Evolutionary conservation across 1,140 invertebrate species (phyloP).

Genomic region (Drosophila ananassae): DNA sequence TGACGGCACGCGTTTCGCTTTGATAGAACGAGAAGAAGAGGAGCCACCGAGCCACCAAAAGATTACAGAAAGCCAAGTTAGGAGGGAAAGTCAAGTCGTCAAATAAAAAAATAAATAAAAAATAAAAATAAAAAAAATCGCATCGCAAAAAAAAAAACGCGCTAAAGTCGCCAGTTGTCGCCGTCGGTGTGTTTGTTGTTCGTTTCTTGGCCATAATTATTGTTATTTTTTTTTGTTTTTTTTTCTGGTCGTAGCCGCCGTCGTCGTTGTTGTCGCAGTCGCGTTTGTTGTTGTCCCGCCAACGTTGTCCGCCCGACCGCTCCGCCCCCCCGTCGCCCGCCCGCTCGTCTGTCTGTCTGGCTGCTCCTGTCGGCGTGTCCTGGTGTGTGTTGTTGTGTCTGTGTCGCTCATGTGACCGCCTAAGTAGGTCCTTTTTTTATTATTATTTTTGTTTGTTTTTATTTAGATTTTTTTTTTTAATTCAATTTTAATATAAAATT

Average conservation of each 20-base stretch:
- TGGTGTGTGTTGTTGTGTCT: constrained; percentile 37
- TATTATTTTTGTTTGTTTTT: constrained; percentile 14
- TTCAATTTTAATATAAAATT: neutral
- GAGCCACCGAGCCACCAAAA: neutral
- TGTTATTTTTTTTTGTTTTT: constrained; percentile 12
- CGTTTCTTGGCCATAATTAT: constrained; percentile 10
- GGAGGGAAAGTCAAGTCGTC: neutral
- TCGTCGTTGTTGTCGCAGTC: constrained; percentile 19
- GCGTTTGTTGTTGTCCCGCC: constrained; percentile 28
- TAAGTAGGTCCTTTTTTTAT: constrained; percentile 38
- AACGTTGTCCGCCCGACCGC: constrained; percentile 9
- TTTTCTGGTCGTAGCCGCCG: constrained; percentile 2
- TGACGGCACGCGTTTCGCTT: constrained; percentile 77
- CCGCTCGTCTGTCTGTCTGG: constrained; percentile 18
- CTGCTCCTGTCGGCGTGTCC: constrained; percentile 12
- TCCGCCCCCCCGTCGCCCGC: constrained; percentile 18
- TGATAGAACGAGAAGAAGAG: constrained; percentile 15
- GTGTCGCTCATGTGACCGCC: constrained; percentile 56
- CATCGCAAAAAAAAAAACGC: constrained; percentile 32
- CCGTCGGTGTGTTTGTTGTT: constrained; percentile 7
- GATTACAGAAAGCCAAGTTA: neutral
- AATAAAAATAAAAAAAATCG: constrained; percentile 17
- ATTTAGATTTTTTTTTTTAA: constrained; percentile 1
- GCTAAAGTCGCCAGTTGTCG: constrained; percentile 35
- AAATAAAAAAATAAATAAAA: constrained; percentile 10